Evolutionary conservation across 64 coral and sea anemone species (phyloP).

Genomic region (Stichodactyla helianthus): DNA sequence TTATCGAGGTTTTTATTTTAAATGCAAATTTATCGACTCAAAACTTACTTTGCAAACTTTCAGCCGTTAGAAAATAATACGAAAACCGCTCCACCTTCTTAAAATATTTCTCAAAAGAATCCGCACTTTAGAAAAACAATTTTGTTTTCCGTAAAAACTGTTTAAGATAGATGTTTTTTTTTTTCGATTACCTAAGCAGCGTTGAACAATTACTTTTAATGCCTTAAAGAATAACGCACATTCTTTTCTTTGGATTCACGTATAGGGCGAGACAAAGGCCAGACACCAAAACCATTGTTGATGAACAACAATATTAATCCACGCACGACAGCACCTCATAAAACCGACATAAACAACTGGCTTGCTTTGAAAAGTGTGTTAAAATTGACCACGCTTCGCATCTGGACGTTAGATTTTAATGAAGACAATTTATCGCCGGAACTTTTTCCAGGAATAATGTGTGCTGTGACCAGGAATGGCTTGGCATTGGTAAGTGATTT

Average conservation of each 20-base stretch:
- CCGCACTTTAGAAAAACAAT: neutral
- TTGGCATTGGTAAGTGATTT: neutral
- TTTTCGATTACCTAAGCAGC: neutral
- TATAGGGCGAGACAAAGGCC: neutral
- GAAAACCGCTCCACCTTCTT: neutral
- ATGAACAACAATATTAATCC: neutral
- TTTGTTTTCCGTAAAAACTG: neutral
- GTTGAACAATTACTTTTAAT: neutral
- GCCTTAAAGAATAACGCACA: neutral
- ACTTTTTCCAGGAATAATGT: neutral
- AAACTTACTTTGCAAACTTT: no score
- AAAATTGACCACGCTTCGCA: neutral
- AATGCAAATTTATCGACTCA: no score
- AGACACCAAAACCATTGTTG: neutral
- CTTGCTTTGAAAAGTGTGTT: neutral
- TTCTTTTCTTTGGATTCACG: neutral
- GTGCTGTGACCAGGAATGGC: neutral
- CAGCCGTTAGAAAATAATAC: neutral
- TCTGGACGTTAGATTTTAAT: neutral
- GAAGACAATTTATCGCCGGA: neutral
- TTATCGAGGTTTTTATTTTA: no score
- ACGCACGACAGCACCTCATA: neutral
- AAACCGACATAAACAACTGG: no score
- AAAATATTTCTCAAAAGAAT: neutral
- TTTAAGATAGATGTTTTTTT: neutral